These are phyloP conservation scores for Poecile montanus DNA, from an alignment of 2,797 vertebrate genomes.

Conservation along the genomic window DNA sequence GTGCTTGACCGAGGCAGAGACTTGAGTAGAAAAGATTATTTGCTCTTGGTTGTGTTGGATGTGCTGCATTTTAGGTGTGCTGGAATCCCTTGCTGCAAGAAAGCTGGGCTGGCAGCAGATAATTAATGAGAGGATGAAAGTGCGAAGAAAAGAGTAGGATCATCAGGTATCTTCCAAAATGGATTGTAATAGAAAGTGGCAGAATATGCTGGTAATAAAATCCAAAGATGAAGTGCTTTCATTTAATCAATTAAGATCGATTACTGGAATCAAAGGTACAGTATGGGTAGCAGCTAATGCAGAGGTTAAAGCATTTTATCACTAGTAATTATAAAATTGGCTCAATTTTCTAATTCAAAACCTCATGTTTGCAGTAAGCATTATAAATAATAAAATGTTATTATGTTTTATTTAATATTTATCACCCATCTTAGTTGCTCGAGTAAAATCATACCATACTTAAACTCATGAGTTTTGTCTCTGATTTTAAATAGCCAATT, in stretches of 20 bases:
- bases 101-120: not conserved
- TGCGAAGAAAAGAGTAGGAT: not conserved
- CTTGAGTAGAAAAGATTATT: not conserved
- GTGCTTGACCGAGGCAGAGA: not conserved
- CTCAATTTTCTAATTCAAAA: not conserved
- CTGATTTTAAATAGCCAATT: not conserved
- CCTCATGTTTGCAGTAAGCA: not conserved
- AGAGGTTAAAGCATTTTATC: constrained; percentile 43
- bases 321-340: not conserved
- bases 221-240: not conserved
- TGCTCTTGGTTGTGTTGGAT: not conserved
- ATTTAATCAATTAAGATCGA: constrained; percentile 36
- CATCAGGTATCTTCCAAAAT: not conserved
- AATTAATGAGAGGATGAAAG: not conserved
- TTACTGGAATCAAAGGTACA: not conserved
- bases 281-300: constrained; percentile 11
- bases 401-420: not conserved
- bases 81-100: not conserved
- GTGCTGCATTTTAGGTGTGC: not conserved
- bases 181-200: constrained; percentile 8
- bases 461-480: not conserved
- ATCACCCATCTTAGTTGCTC: not conserved
- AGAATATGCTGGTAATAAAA: constrained; percentile 15
- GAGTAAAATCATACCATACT: not conserved
- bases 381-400: constrained; percentile 7